Evolutionary conservation across 2,797 vertebrate genomes (phyloP), one percentile per base, ranked within the genome.

Genomic region (Hydrocynus forskahlii): DNA sequence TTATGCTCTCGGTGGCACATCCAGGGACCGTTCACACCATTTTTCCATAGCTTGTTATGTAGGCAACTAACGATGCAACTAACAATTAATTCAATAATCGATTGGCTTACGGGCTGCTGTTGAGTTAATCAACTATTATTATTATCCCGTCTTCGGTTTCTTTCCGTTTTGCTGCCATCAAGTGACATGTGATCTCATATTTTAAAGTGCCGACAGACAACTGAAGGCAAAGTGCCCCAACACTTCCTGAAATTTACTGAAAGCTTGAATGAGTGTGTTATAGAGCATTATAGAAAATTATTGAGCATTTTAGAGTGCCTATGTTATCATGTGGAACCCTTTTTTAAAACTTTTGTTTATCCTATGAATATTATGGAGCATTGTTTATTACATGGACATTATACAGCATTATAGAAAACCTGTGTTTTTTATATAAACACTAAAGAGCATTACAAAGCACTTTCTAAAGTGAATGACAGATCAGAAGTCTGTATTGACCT

Each of bases 1-100:
- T 82, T 82, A 82, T 82, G 69, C 52, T 78, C 81, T 72, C 43
- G 40, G 43, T 54, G 81, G 66, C 79, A 71, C 70, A 81, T 76
- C 75, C 40, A 80, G 70, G 71, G 73, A 9, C 79, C 5, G 66
- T 10, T 57, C 64, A 66, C 43, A 6, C 54, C 16, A 13, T 45
- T 54, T 73, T 71, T 13, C 43, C 21, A 9, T 23, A 7, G 48
- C 67, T 52, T 59, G 40, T 81, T 71, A 23, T 68, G 25, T 21
- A 23, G 14, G 57, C 10, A 29, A 23, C n/a, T 75, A 48, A n/a
- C 1, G n/a, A 17, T 59, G 57, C 19, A 59, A 59, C n/a, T 59
- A 1, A n/a, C 9, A 10, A 12, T 25, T 13, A 60, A 59, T 59
- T 23, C n/a, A 21, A 6, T 21, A 3, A 23, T 59, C 2, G 2